A percentile compares a stretch with the other conserved stretches of the same genome.
Evolutionary conservation across 2,797 vertebrate genomes (phyloP).

Genomic region (Taenioides sp.): DNA sequence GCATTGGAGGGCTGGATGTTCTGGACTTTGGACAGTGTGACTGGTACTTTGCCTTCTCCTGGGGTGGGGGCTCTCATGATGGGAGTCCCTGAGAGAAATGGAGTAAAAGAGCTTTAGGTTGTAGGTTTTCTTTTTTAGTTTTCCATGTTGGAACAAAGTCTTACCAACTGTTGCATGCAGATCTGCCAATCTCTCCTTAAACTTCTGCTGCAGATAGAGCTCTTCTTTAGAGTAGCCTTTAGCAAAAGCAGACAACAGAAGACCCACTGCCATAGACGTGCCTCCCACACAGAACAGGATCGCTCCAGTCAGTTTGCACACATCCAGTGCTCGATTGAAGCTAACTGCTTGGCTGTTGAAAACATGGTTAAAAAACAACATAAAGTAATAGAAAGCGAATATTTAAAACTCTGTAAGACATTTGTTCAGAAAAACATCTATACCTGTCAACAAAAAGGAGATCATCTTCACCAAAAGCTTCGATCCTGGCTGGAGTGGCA

Average conservation of each 20-base stretch:
- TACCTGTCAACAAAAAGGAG: slow-evolving; percentile 91
- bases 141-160: slow-evolving; percentile 5
- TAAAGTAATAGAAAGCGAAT: too few relatives aligned
- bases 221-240: slow-evolving; percentile 95
- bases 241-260: slow-evolving; percentile 89
- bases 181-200: slow-evolving; percentile 91
- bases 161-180: slow-evolving; percentile 82
- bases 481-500: slow-evolving; percentile 87
- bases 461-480: slow-evolving; percentile 92
- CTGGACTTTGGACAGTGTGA: slow-evolving; percentile 94
- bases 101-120: neutral
- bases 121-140: neutral
- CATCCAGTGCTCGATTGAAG: slow-evolving; percentile 90
- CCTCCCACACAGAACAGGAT: slow-evolving; percentile 93
- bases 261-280: slow-evolving; percentile 85
- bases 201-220: slow-evolving; percentile 89
- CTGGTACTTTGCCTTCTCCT: slow-evolving; percentile 90
- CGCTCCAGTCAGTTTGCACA: slow-evolving; percentile 91
- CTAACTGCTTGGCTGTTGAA: slow-evolving; percentile 85
- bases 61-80: slow-evolving; percentile 88
- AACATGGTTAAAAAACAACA: slow-evolving; percentile 30
- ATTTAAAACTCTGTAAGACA: neutral
- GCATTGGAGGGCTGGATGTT: slow-evolving; percentile 86
- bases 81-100: slow-evolving; percentile 71
- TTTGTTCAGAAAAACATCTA: neutral